Base-by-base conservation (phyloP, 2,113 vertebrate species). In the Epinephelus lanceolatus region DNA sequence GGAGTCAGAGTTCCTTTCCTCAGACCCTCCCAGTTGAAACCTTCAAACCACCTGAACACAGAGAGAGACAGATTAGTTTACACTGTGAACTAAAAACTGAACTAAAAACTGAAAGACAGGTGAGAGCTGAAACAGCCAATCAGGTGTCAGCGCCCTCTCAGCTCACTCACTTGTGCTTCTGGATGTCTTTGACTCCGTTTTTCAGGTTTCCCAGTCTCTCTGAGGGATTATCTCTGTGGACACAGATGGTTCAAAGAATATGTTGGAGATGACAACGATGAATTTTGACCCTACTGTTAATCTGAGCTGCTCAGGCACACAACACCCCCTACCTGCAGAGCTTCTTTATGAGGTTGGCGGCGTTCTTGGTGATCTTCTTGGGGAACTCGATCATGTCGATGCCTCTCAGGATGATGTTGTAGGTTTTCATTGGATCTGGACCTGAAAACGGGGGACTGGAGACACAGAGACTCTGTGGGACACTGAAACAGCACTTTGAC, bases 381-480 rank as follows among this genome's bases (percentile, higher is more conserved):
- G 98, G 98, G 96, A 99, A 99, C 95, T 99, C 98, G 78, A 99
- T 97, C 98, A 99, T 98, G 93, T 99, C 98, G 80, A 99, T 98
- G 80, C 98, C 98, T 91, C 97, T 96, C 91, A 99, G 85, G 83
- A 99, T 99, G 85, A 99, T 96, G 88, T 98, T 99, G 73, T 99
- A 99, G 3, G 98, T 99, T 88, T 99, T 99, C 98, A 98, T 98
- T 21, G 98, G 98, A 90, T 99, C 98, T 79, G 98, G 97, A 89
- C 98, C 98, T 95, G 98, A 98, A 95, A 99, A 99, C 8, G 98
- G 98, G 45, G 98, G 98, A 91, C 98, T 99, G 4, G 14, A 81
- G 37, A 81, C 21, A 78, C 30, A 65, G 1, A 12, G 47, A 79
- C 11, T 10, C 71, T 30, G 15, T 49, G 4, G n/a, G n/a, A 76